Evolutionary conservation across 2,797 vertebrate genomes (phyloP), one percentile per base, ranked within the genome.

Genomic region (Dryobates pubescens): DNA sequence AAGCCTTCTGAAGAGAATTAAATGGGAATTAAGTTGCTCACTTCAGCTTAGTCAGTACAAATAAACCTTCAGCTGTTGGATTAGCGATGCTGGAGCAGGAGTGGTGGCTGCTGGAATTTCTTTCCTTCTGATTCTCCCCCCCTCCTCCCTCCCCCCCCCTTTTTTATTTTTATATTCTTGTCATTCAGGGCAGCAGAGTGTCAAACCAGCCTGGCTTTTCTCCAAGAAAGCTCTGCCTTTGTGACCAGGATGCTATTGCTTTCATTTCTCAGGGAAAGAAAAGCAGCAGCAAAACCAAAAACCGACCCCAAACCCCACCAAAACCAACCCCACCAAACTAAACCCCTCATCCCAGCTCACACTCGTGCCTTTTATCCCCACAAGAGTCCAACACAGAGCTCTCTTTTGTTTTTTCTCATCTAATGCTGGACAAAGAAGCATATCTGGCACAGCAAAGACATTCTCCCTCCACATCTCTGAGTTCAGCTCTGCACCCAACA

Each of bases 11-110:
- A 93, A 90, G 82, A 86, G 95, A 96, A 92, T 78, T 80, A 73
- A 94, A 93, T 61, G 49, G 76, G 89, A 92, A 93, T 95, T 92
- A 83, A 75, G 49, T 88, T 86, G 74, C 90, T 80, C 82, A 57
- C 58, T 88, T 88, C 82, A 90, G 81, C 63, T 94, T 91, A 95
- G 62, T 74, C 86, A 84, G 83, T 95, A 94, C 95, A 94, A 96
- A 96, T 92, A 94, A 93, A 86, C 82, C 84, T 72, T 94, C 45
- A 16, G 72, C 88, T 93, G 76, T 57, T 93, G 94, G 91, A 91
- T 96, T 96, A 96, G 69, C 61, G 54, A 34, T 68, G 57, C 72
- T 2, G 5, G 74, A 87, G 9, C 76, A 49, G 53, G 61, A 93
- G 71, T 8, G 0, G 49, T 5, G 17, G 38, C 24, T 47, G 70